phyloP scores from a whole-genome alignment of 2,888 invertebrate species.

The Philaethria dido region DNA sequence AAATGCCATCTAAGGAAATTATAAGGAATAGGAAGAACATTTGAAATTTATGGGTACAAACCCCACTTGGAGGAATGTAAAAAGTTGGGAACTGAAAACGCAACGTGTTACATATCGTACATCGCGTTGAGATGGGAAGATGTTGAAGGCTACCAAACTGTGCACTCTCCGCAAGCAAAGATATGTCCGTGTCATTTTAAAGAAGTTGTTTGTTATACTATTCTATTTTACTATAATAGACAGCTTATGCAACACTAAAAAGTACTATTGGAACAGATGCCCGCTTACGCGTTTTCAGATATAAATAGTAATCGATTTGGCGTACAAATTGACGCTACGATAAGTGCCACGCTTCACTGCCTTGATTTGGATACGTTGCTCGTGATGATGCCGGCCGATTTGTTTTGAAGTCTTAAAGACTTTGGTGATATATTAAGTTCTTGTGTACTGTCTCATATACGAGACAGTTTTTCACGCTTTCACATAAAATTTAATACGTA shows the following conservation, averaged over 20 bases:
- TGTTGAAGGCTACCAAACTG: neutral
- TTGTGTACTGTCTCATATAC: too few species aligned
- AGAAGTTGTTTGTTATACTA: slow-evolving; percentile 2
- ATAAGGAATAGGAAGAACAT: neutral
- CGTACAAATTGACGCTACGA: slow-evolving; percentile 65
- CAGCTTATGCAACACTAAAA: slow-evolving; percentile 32
- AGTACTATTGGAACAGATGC: slow-evolving; percentile 46
- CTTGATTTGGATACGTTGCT: slow-evolving; percentile 41
- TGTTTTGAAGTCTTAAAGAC: slow-evolving; percentile 9
- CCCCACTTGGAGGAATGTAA: neutral
- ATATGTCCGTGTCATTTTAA: slow-evolving; percentile 1
- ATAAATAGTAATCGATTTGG: slow-evolving; percentile 79
- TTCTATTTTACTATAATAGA: slow-evolving; percentile 4
- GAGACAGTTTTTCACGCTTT: too few species aligned
- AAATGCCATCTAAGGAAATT: too few species aligned
- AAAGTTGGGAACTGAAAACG: neutral
- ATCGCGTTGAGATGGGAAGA: neutral
- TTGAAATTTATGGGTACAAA: neutral
- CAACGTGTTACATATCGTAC: neutral
- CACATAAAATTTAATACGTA: too few species aligned
- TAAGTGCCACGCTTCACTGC: slow-evolving; percentile 49
- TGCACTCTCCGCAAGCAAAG: neutral
- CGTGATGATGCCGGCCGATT: slow-evolving; percentile 33
- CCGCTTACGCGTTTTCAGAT: slow-evolving; percentile 50
- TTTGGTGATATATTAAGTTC: too few species aligned